Evolutionary conservation across 2,888 invertebrate species (phyloP), one percentile per base, ranked within the genome.

Genomic region (Lissonota sp.): DNA sequence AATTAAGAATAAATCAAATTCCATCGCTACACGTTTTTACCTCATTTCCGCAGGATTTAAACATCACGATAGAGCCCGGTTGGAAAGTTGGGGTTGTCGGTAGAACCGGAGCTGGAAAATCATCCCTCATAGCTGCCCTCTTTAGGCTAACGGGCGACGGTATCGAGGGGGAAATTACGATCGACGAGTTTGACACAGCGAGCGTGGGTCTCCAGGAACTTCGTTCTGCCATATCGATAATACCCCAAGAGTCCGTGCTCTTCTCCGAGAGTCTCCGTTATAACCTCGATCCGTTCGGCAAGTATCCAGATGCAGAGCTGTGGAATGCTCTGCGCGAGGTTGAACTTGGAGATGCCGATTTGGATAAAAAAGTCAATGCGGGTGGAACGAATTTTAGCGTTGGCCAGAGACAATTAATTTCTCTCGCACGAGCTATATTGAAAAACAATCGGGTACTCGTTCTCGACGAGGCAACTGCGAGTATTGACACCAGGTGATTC

Each of bases 61-160:
- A 95, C 86, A 91, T 97, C 66, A 93, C 93, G 1, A 95, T 97
- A 79, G 94, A 96, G 88, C 94, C 95, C 57, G 95, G 95, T 37
- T 95, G 96, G 94, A 96, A 96, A 95, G 94, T 97, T 37, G 97
- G 97, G 4, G 95, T 97, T 6, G 96, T 97, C 2, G 97, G 97
- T n/a, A n/a, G n/a, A n/a, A n/a, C n/a, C n/a, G n/a, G n/a, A n/a
- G n/a, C n/a, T n/a, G n/a, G n/a, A n/a, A 97, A 97, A 90, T 96
- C 96, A 0, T 96, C 96, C 0, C 92, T 96, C 62, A 96, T 97
- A 86, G 94, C 96, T 0, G 96, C 96, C 1, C 92, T 98, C 26
- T 98, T 98, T 92, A 96, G 98, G 77, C 91, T 99, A n/a, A n/a
- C n/a, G n/a, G n/a, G n/a, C n/a, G n/a, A n/a, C n/a, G n/a, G n/a